phyloP scores from a whole-genome alignment of 2,888 invertebrate genomes.

The Trimorus sp. region DNA sequence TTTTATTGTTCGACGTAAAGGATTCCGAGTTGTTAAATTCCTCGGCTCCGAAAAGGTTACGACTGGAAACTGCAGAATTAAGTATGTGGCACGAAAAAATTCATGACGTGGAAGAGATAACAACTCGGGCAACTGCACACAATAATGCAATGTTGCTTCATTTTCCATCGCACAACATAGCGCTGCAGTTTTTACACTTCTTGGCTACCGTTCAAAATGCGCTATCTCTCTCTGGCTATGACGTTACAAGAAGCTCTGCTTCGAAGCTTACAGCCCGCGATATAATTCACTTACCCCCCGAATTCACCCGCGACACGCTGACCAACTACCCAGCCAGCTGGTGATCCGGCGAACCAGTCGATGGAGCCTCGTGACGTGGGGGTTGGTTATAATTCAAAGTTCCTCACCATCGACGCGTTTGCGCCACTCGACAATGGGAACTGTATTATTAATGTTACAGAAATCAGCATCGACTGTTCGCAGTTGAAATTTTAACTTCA shows the following conservation, averaged over 20 bases:
- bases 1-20: no score
- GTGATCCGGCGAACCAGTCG: slow-evolving; percentile 21
- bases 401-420: slow-evolving; percentile 13
- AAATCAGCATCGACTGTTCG: slow-evolving; percentile 44
- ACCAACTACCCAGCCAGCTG: slow-evolving; percentile 53
- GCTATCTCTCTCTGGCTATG: slow-evolving; percentile 41
- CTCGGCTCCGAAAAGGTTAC: no score
- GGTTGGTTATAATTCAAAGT: slow-evolving; percentile 14
- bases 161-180: no score
- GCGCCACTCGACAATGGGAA: slow-evolving; percentile 33
- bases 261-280: slow-evolving; percentile 73
- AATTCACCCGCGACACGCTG: slow-evolving; percentile 61
- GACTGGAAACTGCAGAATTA: no score
- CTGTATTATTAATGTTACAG: slow-evolving; percentile 56
- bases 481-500: slow-evolving; percentile 54
- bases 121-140: no score
- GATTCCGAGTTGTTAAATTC: no score
- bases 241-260: slow-evolving; percentile 69
- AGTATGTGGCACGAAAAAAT: no score
- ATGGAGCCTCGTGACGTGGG: slow-evolving; percentile 6
- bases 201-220: background rate
- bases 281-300: slow-evolving; percentile 76
- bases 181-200: no score
- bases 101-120: no score
- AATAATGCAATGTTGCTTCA: no score